Conservation (phyloP, 2,888 invertebrate species). For the Meteorus colon region DNA sequence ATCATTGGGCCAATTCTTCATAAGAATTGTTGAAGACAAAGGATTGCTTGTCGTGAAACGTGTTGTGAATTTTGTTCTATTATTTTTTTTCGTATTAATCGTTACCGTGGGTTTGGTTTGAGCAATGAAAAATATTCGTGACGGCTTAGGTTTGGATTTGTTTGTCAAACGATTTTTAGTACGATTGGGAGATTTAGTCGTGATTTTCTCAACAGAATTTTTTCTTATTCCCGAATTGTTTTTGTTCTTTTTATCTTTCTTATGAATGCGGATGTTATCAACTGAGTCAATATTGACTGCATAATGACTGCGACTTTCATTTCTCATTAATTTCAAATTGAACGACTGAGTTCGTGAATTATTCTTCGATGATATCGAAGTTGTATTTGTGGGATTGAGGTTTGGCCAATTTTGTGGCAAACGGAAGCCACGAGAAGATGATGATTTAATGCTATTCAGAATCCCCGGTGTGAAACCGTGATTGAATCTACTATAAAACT, state of each 20-base stretch:
- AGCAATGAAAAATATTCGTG: constrained; percentile 7
- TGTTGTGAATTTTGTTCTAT: constrained; percentile 1
- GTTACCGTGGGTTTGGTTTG: background rate
- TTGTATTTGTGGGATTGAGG: background rate
- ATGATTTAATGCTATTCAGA: constrained; percentile 39
- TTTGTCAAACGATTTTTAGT: constrained; percentile 47
- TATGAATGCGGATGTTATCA: background rate
- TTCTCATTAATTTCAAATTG: background rate
- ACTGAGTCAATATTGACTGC: background rate
- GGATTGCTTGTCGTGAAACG: constrained; percentile 11
- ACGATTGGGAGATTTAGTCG: constrained; percentile 15
- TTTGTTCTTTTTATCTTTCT: background rate
- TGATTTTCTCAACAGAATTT: background rate
- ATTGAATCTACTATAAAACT: constrained; percentile 56
- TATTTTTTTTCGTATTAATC: constrained; percentile 15
- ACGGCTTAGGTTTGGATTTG: constrained; percentile 27
- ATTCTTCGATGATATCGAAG: constrained; percentile 1
- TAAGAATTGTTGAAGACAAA: constrained; percentile 25
- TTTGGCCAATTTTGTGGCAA: constrained; percentile 19
- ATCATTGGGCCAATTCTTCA: constrained; percentile 67
- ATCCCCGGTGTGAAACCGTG: constrained; percentile 49
- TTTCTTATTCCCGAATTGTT: background rate
- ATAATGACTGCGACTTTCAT: constrained; percentile 25
- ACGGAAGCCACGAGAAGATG: constrained; percentile 31
- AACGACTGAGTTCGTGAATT: background rate